phyloP scores from a whole-genome alignment of 2,113 vertebrate species.

The Hyperoodon ampullatus region DNA sequence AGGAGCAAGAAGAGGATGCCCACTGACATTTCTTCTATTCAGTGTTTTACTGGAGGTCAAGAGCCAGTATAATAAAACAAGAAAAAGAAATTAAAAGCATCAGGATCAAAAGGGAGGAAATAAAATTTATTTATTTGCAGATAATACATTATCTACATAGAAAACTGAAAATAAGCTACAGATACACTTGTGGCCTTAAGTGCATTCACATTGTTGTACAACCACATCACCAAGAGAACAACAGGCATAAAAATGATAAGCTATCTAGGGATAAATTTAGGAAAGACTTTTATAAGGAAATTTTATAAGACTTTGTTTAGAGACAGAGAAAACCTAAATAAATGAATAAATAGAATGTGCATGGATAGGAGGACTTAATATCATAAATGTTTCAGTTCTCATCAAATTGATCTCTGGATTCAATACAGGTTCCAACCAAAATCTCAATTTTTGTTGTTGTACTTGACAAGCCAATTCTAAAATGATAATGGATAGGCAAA shows the following conservation, averaged over 20 bases:
- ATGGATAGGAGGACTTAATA: neutral
- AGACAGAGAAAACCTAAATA: neutral
- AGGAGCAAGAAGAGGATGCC: neutral
- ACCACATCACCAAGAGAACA: neutral
- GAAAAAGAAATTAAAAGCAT: neutral
- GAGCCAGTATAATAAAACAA: neutral
- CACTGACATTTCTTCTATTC: neutral
- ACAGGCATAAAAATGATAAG: neutral
- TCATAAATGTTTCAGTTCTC: neutral
- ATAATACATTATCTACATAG: neutral
- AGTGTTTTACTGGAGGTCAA: constrained; percentile 17
- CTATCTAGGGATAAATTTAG: neutral
- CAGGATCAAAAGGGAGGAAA: neutral
- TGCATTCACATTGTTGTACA: neutral
- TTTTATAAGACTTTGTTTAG: neutral
- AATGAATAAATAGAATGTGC: neutral
- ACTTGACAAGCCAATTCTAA: neutral
- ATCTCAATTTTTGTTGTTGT: neutral
- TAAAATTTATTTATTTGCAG: neutral
- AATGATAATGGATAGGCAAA: neutral
- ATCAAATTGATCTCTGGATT: neutral
- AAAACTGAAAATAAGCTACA: neutral
- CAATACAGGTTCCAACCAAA: neutral
- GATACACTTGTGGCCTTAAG: neutral
- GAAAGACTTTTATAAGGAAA: neutral